Evolutionary conservation across 2,888 invertebrate genomes (phyloP).

Genomic region (Polymixis lichenea): DNA sequence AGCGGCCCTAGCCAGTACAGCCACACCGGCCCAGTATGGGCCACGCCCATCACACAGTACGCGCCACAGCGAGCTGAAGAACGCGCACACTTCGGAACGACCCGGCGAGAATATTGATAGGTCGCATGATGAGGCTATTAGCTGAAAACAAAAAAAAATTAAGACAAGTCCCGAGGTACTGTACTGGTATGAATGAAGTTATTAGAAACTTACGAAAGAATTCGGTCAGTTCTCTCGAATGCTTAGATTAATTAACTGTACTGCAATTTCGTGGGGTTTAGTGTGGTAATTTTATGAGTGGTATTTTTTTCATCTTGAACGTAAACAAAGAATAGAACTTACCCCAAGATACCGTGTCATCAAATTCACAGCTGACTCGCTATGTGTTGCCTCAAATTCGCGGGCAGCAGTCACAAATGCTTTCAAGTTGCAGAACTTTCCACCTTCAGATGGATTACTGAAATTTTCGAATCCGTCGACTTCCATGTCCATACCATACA

Average conservation of each 20-base stretch:
- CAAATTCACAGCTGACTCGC: slow-evolving; percentile 87
- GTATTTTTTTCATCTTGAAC: not conserved
- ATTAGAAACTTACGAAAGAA: not conserved
- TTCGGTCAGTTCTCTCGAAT: not conserved
- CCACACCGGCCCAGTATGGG: slow-evolving; percentile 92
- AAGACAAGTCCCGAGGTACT: too few species aligned
- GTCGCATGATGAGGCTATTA: slow-evolving; percentile 92
- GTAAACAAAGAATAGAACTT: slow-evolving; percentile 63
- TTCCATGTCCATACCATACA: slow-evolving; percentile 78
- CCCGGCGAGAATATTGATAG: slow-evolving; percentile 92
- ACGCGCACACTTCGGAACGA: slow-evolving; percentile 91
- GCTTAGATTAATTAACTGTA: not conserved
- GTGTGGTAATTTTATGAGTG: not conserved
- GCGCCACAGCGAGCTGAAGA: slow-evolving; percentile 92
- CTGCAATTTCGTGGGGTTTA: not conserved
- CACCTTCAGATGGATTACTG: slow-evolving; percentile 78
- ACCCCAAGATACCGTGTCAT: slow-evolving; percentile 90
- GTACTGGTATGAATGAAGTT: not conserved
- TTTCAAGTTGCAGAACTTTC: slow-evolving; percentile 87
- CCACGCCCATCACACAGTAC: slow-evolving; percentile 91
- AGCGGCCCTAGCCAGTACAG: slow-evolving; percentile 92
- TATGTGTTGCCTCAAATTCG: slow-evolving; percentile 89
- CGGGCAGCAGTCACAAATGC: slow-evolving; percentile 89
- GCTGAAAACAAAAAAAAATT: slow-evolving; percentile 81
- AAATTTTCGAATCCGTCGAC: slow-evolving; percentile 82